Percentiles rank a stretch among this genome's conserved stretches.
Conservation (phyloP, 1,140 invertebrate genomes). For the Aricia agestis region DNA sequence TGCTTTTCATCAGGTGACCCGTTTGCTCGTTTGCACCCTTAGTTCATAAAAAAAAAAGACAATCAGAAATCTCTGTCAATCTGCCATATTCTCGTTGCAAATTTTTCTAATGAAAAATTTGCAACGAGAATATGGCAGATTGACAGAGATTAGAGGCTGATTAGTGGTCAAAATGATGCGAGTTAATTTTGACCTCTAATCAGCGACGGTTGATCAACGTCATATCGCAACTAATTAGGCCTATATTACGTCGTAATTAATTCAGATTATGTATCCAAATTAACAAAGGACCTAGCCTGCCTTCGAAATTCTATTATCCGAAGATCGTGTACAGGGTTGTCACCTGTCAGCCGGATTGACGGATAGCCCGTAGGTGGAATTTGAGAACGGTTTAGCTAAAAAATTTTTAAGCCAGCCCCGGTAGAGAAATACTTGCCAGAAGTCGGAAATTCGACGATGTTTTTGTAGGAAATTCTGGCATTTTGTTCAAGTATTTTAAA, state of each 20-base stretch:
- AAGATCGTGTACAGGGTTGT: not conserved
- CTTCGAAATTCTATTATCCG: slow-evolving; percentile 2
- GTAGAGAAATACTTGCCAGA: not conserved
- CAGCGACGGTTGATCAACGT: not conserved
- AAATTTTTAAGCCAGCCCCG: not conserved
- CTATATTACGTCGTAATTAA: not conserved
- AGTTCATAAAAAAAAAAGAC: no score
- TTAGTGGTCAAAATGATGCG: no score
- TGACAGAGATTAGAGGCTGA: no score
- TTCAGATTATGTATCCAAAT: not conserved
- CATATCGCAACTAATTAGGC: not conserved
- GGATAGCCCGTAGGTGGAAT: slow-evolving; percentile 2
- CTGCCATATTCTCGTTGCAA: not conserved
- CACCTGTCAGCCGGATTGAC: not conserved
- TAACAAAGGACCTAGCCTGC: not conserved
- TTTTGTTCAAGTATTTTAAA: no score
- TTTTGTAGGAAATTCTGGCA: not conserved
- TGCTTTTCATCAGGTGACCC: no score
- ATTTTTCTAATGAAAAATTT: no score
- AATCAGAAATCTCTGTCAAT: no score
- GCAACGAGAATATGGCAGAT: not conserved
- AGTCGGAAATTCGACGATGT: not conserved
- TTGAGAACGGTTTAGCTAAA: not conserved
- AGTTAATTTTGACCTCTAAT: slow-evolving; percentile 1
- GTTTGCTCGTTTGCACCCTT: no score